Evolutionary conservation across 1,140 invertebrate genomes (phyloP), one percentile per base, ranked within the genome.

Genomic region (Procambarus virginalis): DNA sequence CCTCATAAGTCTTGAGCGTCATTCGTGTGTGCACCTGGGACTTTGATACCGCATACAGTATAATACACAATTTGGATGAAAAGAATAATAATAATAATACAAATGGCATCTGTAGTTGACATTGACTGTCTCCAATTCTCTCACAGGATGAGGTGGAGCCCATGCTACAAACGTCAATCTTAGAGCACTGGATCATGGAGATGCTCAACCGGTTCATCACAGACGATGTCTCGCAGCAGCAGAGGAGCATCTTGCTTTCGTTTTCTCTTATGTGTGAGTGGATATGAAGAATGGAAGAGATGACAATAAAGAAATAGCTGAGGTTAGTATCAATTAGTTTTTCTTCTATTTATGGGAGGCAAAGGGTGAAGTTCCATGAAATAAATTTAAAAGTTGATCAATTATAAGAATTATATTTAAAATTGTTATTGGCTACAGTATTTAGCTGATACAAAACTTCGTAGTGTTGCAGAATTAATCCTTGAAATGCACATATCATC

Each of bases 211-310:
- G 46, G 46, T 88, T 81, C 48, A 34, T 6, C 10, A 34, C 34
- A 4, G 22, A 34, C 20, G 79, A 81, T 3, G 58, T 34, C 3
- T 45, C 64, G 3, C 55, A 22, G 10, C 9, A 20, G 6, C 46
- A 60, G 3, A 34, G 34, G 34, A 51, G 46, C 46, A 34, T 81
- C 48, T 46, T 34, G 46, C 79, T 70, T 4, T 88, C 86, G 22
- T 78, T 88, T 20, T 55, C 78, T 55, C 78, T 81, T 46, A 88
- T 88, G 78, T 88, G 86, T 75, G 17, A 73, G n/a, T 88, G 86
- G 86, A 75, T 81, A 80, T 34, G 60, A 58, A 34, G 48, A 68
- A 81, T 75, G 86, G 84, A 4, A 85, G 20, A 0, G 60, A 75
- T 6, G 22, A n/a, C 5, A 48, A 75, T 22, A 81, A 58, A 55